Conservation (phyloP, 2,888 invertebrate species). For the Chromoteleia sp. region DNA sequence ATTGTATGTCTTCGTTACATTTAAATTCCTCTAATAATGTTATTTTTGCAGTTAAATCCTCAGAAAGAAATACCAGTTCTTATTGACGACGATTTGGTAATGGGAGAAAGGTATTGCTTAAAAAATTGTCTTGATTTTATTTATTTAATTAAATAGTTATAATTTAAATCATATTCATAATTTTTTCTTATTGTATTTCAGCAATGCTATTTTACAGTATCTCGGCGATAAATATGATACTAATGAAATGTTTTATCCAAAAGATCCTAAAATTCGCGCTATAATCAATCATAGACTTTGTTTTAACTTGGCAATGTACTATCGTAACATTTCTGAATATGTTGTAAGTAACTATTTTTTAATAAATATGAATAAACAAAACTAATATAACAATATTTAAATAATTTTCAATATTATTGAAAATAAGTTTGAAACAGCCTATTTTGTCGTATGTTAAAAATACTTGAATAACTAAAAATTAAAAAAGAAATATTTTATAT, state of each 20-base stretch:
- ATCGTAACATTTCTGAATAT: conserved; percentile 89
- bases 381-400: too few species aligned
- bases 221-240: conserved; percentile 90
- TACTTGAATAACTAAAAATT: too few species aligned
- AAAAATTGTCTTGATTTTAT: not conserved
- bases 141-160: too few species aligned
- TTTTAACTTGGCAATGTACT: conserved; percentile 92
- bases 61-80: conserved; percentile 92
- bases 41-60: conserved; percentile 88
- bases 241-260: conserved; percentile 89
- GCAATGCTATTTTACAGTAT: conserved; percentile 89
- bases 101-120: conserved; percentile 89
- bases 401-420: too few species aligned
- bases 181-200: conserved; percentile 73
- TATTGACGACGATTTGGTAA: conserved; percentile 91
- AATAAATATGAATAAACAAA: not conserved
- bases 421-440: too few species aligned
- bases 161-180: too few species aligned
- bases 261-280: conserved; percentile 89
- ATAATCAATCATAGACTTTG: conserved; percentile 92
- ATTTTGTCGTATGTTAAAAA: too few species aligned
- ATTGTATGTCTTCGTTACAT: not conserved
- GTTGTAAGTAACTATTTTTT: conserved; percentile 85
- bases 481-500: too few species aligned
- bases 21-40: not conserved